Conservation (phyloP, 2,888 invertebrate genomes). For the Cryptocephalus moraei region DNA sequence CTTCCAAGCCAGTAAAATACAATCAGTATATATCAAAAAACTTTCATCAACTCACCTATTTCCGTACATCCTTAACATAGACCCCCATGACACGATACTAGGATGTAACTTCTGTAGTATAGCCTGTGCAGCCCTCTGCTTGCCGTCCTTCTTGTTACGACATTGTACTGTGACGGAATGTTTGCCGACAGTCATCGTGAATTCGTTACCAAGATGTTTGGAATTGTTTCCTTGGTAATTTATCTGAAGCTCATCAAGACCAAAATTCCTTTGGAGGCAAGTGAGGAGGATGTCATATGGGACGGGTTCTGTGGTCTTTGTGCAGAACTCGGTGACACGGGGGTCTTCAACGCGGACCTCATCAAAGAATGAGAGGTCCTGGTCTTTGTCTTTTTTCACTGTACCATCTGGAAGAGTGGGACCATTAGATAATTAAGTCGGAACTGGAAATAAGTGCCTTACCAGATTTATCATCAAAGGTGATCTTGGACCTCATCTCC, state of each 20-base stretch:
- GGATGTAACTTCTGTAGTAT: slow-evolving; percentile 91
- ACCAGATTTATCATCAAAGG: slow-evolving; percentile 46
- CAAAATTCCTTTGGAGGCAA: slow-evolving; percentile 86
- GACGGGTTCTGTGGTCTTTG: slow-evolving; percentile 91
- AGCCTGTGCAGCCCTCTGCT: slow-evolving; percentile 90
- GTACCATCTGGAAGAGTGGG: no score
- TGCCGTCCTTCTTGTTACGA: slow-evolving; percentile 93
- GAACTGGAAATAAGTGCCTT: slow-evolving; percentile 9
- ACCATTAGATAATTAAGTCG: not conserved
- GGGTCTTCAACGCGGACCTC: slow-evolving; percentile 90
- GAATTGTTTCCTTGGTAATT: slow-evolving; percentile 71
- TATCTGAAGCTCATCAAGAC: slow-evolving; percentile 80
- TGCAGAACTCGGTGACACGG: slow-evolving; percentile 87
- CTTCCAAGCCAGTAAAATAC: no score
- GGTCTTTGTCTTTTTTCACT: slow-evolving; percentile 30
- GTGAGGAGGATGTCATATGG: slow-evolving; percentile 90
- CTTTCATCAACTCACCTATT: not conserved
- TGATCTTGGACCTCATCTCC: slow-evolving; percentile 76
- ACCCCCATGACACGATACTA: slow-evolving; percentile 60
- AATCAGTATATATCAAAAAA: no score
- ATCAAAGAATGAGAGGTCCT: slow-evolving; percentile 72
- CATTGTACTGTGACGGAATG: slow-evolving; percentile 85
- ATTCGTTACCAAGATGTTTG: slow-evolving; percentile 81
- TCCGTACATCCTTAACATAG: slow-evolving; percentile 1
- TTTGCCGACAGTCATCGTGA: slow-evolving; percentile 90